Base-by-base conservation (phyloP, 2,113 vertebrate genomes). In the Chaetodon trifascialis region DNA sequence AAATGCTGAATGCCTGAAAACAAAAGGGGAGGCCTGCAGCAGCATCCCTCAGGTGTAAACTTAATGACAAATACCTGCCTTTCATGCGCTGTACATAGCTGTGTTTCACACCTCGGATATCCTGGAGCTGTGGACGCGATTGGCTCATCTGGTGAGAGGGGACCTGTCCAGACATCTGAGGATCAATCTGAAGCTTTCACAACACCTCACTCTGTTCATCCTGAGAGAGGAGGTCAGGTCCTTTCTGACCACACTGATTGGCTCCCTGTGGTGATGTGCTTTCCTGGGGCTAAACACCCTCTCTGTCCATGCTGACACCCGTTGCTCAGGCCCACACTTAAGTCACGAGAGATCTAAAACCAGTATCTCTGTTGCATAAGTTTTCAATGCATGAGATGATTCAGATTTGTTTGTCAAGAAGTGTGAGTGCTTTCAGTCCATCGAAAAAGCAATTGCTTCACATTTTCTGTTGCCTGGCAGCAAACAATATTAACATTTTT, bases 11-110 rank as follows among this genome's bases (percentile, higher is more conserved):
- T 84, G 90, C 79, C 90, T 91, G 85, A 87, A 80, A 88, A 86
- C 60, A 84, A 85, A 86, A 38, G 73, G 30, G 59, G 65, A 79
- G 69, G 42, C 71, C 73, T 11, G 51, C 58, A 16, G 77, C 15
- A 77, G 71, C 78, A 9, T 76, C 77, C 66, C 63, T 91, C 69
- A 69, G 86, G 82, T 89, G 83, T 79, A 64, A 63, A 84, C 75
- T 40, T 73, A 52, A 76, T 76, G 62, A 87, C 73, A 82, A 80
- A 78, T 66, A 89, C 73, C 79, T 88, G 90, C 89, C 86, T 93
- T 92, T 75, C 51, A 40, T 87, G 83, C 85, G 86, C 86, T 93
- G 89, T 92, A 92, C 73, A 93, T 88, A 92, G 87, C 84, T 85
- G 54, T 68, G 76, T 84, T 85, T 91, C 88, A 91, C 86, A 84